Percentiles rank a stretch among this genome's conserved stretches.
phyloP scores from a whole-genome alignment of 2,797 vertebrate species.

The Lithobates pipiens region DNA sequence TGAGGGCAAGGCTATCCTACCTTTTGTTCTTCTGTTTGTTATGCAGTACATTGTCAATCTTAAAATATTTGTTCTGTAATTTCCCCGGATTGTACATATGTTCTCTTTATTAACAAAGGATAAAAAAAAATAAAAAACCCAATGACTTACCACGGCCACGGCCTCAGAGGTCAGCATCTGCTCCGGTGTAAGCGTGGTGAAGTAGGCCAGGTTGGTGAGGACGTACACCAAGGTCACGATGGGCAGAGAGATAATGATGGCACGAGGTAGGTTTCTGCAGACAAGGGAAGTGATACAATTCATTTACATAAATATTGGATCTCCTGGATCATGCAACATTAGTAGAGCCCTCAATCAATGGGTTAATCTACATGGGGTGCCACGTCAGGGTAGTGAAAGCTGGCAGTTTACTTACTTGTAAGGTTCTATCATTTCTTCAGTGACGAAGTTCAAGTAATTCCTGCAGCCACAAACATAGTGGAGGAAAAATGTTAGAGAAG shows the following conservation, averaged over 20 bases:
- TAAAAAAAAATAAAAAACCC: too few relatives aligned
- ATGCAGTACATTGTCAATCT: too few relatives aligned
- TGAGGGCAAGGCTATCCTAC: too few relatives aligned
- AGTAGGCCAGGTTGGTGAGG: slow-evolving; percentile 96
- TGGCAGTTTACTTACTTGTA: slow-evolving; percentile 82
- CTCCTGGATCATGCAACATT: too few relatives aligned
- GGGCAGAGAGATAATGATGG: slow-evolving; percentile 97
- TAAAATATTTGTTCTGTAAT: too few relatives aligned
- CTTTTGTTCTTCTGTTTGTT: too few relatives aligned
- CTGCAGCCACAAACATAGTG: slow-evolving; percentile 71
- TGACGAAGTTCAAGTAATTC: slow-evolving; percentile 99
- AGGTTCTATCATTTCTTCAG: slow-evolving; percentile 98
- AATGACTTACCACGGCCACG: slow-evolving; percentile 85
- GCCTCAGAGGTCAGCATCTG: slow-evolving; percentile 90
- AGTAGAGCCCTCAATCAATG: neutral
- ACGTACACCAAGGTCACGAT: slow-evolving; percentile 94
- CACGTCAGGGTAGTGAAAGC: neutral
- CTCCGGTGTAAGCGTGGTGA: slow-evolving; percentile 88
- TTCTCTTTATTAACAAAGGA: too few relatives aligned
- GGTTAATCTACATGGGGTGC: too few relatives aligned
- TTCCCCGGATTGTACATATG: too few relatives aligned
- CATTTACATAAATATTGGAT: too few relatives aligned
- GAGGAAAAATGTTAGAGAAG: neutral
- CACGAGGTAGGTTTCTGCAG: slow-evolving; percentile 91
- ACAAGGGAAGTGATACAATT: slow-evolving; percentile 16